Percentiles rank a stretch among this genome's conserved stretches.
phyloP scores from a whole-genome alignment of 2,113 vertebrate genomes.

The Columbina picui region DNA sequence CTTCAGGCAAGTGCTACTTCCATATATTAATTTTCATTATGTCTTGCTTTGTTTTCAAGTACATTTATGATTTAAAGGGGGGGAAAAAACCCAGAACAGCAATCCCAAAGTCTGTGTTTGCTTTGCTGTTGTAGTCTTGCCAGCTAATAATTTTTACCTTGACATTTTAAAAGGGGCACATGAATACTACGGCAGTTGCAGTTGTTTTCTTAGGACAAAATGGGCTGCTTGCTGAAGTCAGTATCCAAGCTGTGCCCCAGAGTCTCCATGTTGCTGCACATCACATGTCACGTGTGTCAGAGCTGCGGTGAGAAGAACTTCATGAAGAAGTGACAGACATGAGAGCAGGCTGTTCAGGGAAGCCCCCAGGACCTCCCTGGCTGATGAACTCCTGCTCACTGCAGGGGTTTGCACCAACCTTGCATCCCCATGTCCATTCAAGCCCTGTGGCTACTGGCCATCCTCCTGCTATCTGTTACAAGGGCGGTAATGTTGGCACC shows the following conservation, averaged over 20 bases:
- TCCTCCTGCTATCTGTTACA: background rate
- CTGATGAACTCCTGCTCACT: rapidly evolving
- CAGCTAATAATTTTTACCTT: background rate
- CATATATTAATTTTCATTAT: constrained; percentile 13
- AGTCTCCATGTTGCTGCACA: background rate
- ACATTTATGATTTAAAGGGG: background rate
- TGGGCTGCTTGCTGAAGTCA: background rate
- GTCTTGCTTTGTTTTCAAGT: background rate
- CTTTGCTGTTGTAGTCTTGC: background rate
- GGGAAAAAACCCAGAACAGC: background rate
- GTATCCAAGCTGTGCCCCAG: background rate
- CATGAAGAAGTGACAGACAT: rapidly evolving
- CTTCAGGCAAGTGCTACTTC: background rate
- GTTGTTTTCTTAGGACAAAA: background rate
- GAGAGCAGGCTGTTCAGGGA: background rate
- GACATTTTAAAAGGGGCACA: background rate
- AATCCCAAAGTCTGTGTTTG: background rate
- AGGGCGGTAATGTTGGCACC: background rate
- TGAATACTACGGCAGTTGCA: background rate
- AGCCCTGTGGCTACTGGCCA: background rate
- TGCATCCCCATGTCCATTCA: rapidly evolving
- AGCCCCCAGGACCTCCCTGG: background rate
- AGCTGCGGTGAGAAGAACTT: background rate
- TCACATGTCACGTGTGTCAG: rapidly evolving
- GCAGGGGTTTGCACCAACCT: background rate